These are phyloP conservation scores for Apteryx owenii DNA, from an alignment of 2,113 vertebrate genomes.

Conservation along the genomic window DNA sequence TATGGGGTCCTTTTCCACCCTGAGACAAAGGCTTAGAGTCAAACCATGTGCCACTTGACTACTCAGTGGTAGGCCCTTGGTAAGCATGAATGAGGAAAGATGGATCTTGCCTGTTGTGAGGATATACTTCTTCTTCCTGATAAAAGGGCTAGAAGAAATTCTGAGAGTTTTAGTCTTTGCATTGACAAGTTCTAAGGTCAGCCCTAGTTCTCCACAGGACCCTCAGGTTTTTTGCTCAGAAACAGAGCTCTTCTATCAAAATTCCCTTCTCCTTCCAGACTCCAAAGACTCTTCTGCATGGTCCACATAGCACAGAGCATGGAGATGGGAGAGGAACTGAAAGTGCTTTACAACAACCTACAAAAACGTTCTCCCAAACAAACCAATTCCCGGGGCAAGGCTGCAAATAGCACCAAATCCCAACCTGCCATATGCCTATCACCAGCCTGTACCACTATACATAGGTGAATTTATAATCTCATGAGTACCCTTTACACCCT, in stretches of 20 bases:
- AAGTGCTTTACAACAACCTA: background rate
- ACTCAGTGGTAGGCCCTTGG: background rate
- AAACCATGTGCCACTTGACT: background rate
- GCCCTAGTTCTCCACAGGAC: background rate
- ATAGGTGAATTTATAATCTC: background rate
- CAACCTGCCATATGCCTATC: background rate
- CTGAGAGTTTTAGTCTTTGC: background rate
- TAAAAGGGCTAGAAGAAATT: background rate
- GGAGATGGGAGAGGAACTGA: background rate
- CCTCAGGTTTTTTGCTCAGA: background rate
- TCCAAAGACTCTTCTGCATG: background rate
- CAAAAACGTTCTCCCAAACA: background rate
- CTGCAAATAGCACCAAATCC: background rate
- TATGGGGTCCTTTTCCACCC: background rate
- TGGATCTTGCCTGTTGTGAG: background rate
- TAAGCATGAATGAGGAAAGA: background rate
- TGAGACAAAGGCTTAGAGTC: background rate
- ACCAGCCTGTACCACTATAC: no score
- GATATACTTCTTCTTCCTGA: background rate
- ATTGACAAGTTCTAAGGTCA: background rate
- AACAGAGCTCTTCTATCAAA: background rate
- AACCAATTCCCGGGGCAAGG: background rate
- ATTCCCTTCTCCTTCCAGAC: background rate
- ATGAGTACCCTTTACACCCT: background rate
- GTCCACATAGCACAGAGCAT: background rate